Evolutionary conservation across 92 coral and sea anemone genomes (phyloP).

Genomic region (Parazoanthus swiftii): DNA sequence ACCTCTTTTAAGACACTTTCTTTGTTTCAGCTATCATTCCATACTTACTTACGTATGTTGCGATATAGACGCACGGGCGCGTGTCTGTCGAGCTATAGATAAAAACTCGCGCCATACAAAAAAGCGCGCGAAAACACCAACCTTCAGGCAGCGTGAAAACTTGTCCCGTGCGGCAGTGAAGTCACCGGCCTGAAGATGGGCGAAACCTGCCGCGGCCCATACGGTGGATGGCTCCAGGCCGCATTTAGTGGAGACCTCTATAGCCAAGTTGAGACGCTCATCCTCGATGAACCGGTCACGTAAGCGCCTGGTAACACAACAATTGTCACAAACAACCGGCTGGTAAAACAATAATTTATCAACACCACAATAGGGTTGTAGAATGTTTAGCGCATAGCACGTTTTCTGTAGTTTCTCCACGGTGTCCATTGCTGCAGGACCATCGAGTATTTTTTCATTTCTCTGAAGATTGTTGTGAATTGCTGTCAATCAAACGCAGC

Average conservation of each 20-base stretch:
- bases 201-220: slow-evolving; percentile 98
- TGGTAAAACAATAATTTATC: not conserved
- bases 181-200: slow-evolving; percentile 92
- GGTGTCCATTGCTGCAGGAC: not conserved
- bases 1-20: too few relatives aligned
- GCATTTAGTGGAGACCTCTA: slow-evolving; percentile 99
- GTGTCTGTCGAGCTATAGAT: too few relatives aligned
- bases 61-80: too few relatives aligned
- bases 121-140: not conserved
- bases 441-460: too few relatives aligned
- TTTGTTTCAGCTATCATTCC: too few relatives aligned
- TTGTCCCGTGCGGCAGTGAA: slow-evolving; percentile 91
- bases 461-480: too few relatives aligned
- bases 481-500: too few relatives aligned
- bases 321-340: not conserved
- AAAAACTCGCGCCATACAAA: too few relatives aligned
- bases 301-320: slow-evolving; percentile 72
- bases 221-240: slow-evolving; percentile 94
- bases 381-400: not conserved
- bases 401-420: not conserved
- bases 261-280: slow-evolving; percentile 90
- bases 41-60: too few relatives aligned
- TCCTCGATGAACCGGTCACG: slow-evolving; percentile 96
- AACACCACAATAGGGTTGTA: not conserved
- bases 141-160: slow-evolving; percentile 93